A percentile compares a stretch with the other conserved stretches of the same genome.
Evolutionary conservation across 2,797 vertebrate species (phyloP).

Genomic region (Rousettus madagascariensis): DNA sequence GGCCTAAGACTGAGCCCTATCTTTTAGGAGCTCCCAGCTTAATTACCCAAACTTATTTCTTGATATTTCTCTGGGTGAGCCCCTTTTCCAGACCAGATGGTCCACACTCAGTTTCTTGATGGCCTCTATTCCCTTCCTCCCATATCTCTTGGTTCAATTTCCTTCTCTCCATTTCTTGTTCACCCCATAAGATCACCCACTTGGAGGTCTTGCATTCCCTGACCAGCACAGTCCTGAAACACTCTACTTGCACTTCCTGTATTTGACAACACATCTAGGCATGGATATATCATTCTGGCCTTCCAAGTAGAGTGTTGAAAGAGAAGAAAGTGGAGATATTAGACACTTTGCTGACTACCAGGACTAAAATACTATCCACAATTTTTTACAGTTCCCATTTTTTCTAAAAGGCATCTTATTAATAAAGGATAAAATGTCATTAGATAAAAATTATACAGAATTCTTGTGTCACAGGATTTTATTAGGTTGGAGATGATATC

Average conservation of each 20-base stretch:
- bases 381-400: not conserved
- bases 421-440: not conserved
- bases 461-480: not conserved
- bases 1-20: fast-evolving
- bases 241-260: not conserved
- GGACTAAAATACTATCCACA: not conserved
- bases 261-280: not conserved
- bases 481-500: not conserved
- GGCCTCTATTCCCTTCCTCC: not conserved
- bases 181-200: not conserved
- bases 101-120: not conserved
- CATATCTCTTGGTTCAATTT: not conserved
- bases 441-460: not conserved
- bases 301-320: not conserved
- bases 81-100: not conserved
- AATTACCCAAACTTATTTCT: not conserved
- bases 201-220: not conserved
- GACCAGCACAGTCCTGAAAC: not conserved
- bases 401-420: not conserved
- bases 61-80: not conserved
- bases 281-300: not conserved
- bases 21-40: not conserved
- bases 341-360: not conserved
- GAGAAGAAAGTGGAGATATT: not conserved
- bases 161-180: not conserved